Conservation (phyloP, 2,113 vertebrate species). For the Theristicus caerulescens region DNA sequence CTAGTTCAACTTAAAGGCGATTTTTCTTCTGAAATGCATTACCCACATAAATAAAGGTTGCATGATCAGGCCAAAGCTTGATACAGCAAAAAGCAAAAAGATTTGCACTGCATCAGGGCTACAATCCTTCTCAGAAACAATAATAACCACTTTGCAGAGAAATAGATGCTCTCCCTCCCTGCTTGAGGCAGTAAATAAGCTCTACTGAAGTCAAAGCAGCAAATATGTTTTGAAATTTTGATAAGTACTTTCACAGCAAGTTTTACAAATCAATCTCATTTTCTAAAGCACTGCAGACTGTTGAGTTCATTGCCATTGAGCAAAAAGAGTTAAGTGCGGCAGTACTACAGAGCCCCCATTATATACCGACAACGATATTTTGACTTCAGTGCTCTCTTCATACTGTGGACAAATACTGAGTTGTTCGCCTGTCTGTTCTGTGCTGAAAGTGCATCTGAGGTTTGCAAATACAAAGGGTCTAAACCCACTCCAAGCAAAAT, state of each 20-base stretch:
- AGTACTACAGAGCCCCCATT: neutral
- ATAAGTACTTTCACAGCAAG: constrained; percentile 9
- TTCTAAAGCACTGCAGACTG: neutral
- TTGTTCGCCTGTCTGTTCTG: neutral
- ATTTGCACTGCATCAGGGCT: neutral
- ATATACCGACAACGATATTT: neutral
- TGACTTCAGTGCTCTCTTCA: constrained; percentile 25
- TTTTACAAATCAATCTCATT: constrained; percentile 20
- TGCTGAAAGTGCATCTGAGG: neutral
- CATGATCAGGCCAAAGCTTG: neutral
- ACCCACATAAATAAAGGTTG: neutral
- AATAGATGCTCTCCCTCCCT: neutral
- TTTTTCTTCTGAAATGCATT: neutral
- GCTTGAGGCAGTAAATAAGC: neutral
- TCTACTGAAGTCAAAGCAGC: neutral
- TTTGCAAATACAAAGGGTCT: constrained; percentile 18
- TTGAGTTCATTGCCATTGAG: neutral
- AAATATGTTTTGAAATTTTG: constrained; percentile 22
- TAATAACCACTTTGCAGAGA: neutral
- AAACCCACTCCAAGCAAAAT: neutral
- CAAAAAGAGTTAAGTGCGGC: neutral
- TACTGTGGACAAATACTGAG: neutral
- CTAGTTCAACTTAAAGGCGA: neutral
- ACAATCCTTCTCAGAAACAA: neutral
- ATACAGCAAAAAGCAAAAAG: neutral